Conservation (phyloP, 2,797 vertebrate species). For the Phoxinus dragarum region DNA sequence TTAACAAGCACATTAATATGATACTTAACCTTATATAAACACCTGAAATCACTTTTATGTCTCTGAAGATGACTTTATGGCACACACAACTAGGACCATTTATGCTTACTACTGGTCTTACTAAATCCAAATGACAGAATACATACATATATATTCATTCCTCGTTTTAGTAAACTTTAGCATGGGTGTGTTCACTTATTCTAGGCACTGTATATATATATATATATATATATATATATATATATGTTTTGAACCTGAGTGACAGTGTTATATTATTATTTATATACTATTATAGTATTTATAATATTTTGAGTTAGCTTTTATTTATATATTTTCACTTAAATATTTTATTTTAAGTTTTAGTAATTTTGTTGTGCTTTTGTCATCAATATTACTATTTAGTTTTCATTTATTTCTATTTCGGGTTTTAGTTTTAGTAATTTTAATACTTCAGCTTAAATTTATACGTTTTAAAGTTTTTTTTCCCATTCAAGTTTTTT, state of each 20-base stretch:
- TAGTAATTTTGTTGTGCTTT: background rate
- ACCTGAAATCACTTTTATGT: background rate
- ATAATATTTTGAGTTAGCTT: background rate
- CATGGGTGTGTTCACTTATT: too few species aligned
- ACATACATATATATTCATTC: background rate
- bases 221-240: background rate
- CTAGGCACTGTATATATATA: too few species aligned
- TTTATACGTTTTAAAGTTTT: too few species aligned
- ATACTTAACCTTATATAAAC: background rate
- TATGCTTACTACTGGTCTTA: background rate
- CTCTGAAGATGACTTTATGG: background rate
- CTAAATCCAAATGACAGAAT: background rate
- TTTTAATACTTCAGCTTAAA: too few species aligned
- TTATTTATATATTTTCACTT: background rate
- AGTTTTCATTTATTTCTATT: too few species aligned
- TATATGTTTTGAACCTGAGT: background rate
- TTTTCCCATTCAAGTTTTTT: too few species aligned
- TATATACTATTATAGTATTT: background rate
- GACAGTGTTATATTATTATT: constrained; percentile 5
- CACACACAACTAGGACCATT: background rate
- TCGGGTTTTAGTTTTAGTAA: too few species aligned
- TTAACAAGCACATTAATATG: background rate
- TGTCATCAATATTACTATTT: background rate
- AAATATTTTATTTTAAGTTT: background rate
- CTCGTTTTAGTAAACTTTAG: too few species aligned